These are phyloP conservation scores for Eristalis pertinax DNA, from an alignment of 2,888 invertebrate species.

Conservation along the genomic window DNA sequence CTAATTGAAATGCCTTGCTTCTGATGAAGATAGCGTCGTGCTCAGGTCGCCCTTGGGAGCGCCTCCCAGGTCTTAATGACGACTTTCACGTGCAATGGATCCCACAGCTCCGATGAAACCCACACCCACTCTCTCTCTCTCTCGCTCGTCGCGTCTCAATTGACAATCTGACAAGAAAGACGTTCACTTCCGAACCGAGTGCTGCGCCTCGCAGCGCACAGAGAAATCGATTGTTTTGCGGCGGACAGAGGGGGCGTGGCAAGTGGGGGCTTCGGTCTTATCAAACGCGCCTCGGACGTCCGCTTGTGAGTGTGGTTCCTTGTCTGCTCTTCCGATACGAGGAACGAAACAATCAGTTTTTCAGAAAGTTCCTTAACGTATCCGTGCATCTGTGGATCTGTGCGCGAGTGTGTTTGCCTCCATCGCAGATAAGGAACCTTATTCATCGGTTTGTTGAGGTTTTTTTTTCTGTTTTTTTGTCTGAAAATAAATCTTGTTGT, in stretches of 20 bases:
- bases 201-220: neutral
- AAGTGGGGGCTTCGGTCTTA: neutral
- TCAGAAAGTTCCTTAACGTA: neutral
- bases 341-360: neutral
- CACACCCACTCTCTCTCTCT: neutral
- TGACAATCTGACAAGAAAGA: neutral
- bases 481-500: neutral
- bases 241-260: neutral
- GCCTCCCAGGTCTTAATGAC: neutral
- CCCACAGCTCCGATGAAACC: neutral
- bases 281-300: neutral
- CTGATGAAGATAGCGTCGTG: neutral
- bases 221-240: neutral
- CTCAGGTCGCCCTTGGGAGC: neutral
- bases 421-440: neutral
- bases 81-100: neutral
- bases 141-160: neutral
- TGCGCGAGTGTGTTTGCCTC: neutral
- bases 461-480: neutral
- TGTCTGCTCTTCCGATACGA: neutral
- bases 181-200: neutral
- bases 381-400: too few species aligned
- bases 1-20: neutral
- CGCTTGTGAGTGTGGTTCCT: neutral
- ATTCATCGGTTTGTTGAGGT: neutral